Evolutionary conservation across 2,113 vertebrate species (phyloP).

Genomic region (Terrapene triunguis): DNA sequence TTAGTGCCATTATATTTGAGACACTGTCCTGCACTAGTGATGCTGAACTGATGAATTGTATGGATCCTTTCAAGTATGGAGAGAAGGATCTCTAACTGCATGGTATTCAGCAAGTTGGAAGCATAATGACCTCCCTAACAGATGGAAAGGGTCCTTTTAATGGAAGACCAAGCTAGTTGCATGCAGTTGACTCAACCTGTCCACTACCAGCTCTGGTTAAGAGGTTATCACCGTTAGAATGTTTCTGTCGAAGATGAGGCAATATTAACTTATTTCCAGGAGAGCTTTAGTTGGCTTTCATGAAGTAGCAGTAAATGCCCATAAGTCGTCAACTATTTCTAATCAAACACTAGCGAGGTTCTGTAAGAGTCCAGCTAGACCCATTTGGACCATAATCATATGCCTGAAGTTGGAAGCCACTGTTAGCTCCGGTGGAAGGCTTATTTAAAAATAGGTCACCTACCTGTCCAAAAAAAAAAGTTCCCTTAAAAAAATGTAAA

Average conservation of each 20-base stretch:
- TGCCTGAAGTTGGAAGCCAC: background rate
- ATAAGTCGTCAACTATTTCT: constrained; percentile 29
- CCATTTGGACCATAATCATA: background rate
- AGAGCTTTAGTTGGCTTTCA: background rate
- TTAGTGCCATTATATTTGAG: too few species aligned
- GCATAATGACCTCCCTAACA: accelerated
- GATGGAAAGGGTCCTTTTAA: background rate
- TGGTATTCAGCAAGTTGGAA: background rate
- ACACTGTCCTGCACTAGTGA: background rate
- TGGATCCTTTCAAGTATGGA: accelerated
- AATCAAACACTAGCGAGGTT: background rate
- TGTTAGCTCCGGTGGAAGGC: background rate
- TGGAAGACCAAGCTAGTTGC: background rate
- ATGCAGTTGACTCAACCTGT: background rate
- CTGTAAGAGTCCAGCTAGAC: background rate
- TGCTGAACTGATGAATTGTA: background rate
- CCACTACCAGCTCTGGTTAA: background rate
- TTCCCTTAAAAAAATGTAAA: background rate
- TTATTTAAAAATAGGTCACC: background rate
- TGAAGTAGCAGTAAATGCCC: accelerated
- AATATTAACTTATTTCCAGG: background rate
- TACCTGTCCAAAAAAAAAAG: background rate
- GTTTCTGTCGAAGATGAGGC: background rate
- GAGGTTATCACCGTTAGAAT: background rate
- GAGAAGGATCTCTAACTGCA: background rate